phyloP scores from a whole-genome alignment of 2,797 vertebrate genomes.

The Cetoscarus ocellatus region DNA sequence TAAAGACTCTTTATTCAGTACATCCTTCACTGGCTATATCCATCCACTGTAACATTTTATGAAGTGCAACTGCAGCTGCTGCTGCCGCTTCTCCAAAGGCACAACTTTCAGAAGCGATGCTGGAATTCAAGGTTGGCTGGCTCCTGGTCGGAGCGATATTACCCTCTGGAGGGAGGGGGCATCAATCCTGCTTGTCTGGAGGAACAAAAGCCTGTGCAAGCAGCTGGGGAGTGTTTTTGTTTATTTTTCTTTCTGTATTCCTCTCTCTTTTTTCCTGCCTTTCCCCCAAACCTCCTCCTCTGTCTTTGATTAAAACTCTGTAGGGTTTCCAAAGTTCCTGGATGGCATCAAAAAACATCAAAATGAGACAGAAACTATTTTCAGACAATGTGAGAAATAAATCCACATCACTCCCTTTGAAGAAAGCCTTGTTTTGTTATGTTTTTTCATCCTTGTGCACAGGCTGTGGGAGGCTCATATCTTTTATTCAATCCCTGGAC shows the following conservation, averaged over 20 bases:
- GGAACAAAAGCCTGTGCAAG: conserved; percentile 52
- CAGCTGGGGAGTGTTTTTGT: conserved; percentile 23
- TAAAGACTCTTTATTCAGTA: conserved; percentile 66
- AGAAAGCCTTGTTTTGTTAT: conserved; percentile 12
- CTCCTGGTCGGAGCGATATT: conserved; percentile 68
- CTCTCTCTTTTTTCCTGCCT: background rate
- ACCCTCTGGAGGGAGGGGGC: conserved; percentile 64
- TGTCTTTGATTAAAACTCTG: conserved; percentile 43
- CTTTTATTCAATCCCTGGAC: conserved; percentile 28
- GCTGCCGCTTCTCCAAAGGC: conserved; percentile 55
- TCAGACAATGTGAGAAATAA: conserved; percentile 28
- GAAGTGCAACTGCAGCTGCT: conserved; percentile 73
- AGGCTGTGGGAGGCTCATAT: background rate
- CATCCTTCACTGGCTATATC: conserved; percentile 68
- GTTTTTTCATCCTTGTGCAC: background rate
- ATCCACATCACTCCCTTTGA: conserved; percentile 34
- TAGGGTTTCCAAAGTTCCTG: conserved; percentile 16
- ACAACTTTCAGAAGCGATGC: conserved; percentile 67
- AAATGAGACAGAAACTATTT: conserved; percentile 9
- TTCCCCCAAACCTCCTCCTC: conserved; percentile 7
- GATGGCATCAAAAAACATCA: conserved; percentile 28
- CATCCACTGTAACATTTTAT: conserved; percentile 77
- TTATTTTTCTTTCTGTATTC: conserved; percentile 45
- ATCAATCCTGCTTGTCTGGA: conserved; percentile 71
- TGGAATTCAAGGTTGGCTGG: conserved; percentile 78